phyloP scores from a whole-genome alignment of 2,113 vertebrate species.

The Mionectes macconnelli region DNA sequence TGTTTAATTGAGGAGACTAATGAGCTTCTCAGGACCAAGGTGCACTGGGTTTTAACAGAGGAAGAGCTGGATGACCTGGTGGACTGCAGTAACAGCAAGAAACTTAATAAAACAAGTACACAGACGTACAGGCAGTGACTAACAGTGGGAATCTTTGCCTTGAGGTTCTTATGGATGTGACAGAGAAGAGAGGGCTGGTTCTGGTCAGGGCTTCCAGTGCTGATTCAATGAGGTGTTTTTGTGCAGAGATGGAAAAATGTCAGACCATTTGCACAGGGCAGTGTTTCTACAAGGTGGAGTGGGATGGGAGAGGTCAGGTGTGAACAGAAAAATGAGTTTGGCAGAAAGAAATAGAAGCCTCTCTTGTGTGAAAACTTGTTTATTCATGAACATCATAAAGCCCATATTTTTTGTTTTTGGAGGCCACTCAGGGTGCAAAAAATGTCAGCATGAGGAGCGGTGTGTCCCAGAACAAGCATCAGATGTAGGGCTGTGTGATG shows the following conservation, averaged over 20 bases:
- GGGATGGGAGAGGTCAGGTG: background rate
- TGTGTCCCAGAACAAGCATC: background rate
- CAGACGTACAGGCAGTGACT: background rate
- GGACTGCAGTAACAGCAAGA: background rate
- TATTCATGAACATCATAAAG: conserved; percentile 37
- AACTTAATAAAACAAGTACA: background rate
- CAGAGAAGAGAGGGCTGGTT: background rate
- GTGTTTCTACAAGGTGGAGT: background rate
- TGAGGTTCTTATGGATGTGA: background rate
- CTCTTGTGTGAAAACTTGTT: background rate
- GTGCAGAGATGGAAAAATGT: background rate
- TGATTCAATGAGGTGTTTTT: background rate
- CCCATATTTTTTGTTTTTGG: background rate
- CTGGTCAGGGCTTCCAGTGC: background rate
- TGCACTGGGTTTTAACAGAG: background rate
- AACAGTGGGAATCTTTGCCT: background rate
- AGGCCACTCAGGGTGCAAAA: background rate
- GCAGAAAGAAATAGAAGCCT: background rate
- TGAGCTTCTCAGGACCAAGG: background rate
- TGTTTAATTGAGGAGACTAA: background rate
- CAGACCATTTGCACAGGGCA: background rate
- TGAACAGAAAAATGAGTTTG: background rate
- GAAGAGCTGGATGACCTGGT: background rate
- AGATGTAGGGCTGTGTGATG: conserved; percentile 35
- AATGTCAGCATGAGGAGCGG: background rate